These are phyloP conservation scores for Heliconius charithonia DNA, from an alignment of 2,888 invertebrate genomes.

Conservation along the genomic window DNA sequence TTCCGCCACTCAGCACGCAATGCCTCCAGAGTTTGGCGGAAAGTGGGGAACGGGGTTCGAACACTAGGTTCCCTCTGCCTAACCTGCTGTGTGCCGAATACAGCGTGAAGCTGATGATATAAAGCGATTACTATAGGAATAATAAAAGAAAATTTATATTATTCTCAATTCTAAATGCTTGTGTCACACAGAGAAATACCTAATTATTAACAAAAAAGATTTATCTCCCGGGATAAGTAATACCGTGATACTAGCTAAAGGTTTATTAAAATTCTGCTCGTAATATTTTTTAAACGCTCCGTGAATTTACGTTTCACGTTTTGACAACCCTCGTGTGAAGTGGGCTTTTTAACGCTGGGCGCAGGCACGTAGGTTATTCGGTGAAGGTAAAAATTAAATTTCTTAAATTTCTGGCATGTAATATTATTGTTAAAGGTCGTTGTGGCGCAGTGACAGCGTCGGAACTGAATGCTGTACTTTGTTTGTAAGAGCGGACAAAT, in stretches of 20 bases:
- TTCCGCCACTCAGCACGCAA: no score
- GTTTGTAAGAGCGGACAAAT: no score
- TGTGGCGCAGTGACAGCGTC: no score
- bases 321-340: constrained; percentile 35
- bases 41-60: no score
- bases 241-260: not conserved
- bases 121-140: no score
- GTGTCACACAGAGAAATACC: not conserved
- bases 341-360: constrained; percentile 32
- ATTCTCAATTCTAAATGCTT: not conserved
- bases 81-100: no score
- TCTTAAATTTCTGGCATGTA: constrained; percentile 5
- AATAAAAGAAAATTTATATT: no score
- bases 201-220: no score
- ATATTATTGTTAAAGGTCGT: not conserved
- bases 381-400: constrained; percentile 23
- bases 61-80: no score
- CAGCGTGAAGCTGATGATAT: no score
- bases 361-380: constrained; percentile 24
- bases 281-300: not conserved
- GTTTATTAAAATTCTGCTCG: constrained; percentile 3
- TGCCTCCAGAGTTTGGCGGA: no score
- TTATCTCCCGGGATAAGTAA: not conserved
- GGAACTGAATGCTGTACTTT: no score
- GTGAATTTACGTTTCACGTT: constrained; percentile 28